Evolutionary conservation across 2,888 invertebrate species (phyloP), one percentile per base, ranked within the genome.

Genomic region (Pyralis farinalis): DNA sequence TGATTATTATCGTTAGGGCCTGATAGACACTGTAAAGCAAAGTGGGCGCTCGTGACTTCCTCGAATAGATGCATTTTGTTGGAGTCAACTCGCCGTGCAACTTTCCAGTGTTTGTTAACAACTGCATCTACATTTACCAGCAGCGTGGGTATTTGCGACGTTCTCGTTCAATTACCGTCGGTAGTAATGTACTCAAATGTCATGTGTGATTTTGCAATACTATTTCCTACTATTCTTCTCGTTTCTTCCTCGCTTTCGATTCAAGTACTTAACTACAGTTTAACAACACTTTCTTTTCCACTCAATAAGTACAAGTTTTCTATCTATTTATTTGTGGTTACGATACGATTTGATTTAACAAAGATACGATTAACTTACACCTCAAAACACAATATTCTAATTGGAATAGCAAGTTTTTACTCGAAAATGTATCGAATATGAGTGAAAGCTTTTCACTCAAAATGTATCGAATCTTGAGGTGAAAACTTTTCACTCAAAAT

Each of bases 21-120:
- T 73, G 69, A 72, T 73, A 62, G 61, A 53, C 63, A 64, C 64
- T 58, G 57, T 65, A 66, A 65, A 58, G 60, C 51, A 46, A 52
- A 51, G 60, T 62, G 58, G 62, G 51, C 52, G 57, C 61, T 79
- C 83, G 83, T 84, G 84, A 83, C 83, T 86, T 81, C 84, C 80
- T 75, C 55, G 55, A 63, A 54, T 47, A 43, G 47, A 63, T 50
- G 55, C 59, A 75, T 80, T 82, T 80, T 80, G 77, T 74, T 68
- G 53, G 54, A 58, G 61, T 51, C 54, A 50, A 67, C 60, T 65
- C 53, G 84, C 70, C 71, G 69, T 55, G 63, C 81, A 81, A 83
- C 85, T 86, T 86, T 86, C 85, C 79, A 76, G 62, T 53, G 60
- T 65, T 72, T 67, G 67, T 67, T 67, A 58, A 62, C 58, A 63